These are phyloP conservation scores for Yponomeuta malinellus DNA, from an alignment of 2,888 invertebrate species.

Conservation along the genomic window DNA sequence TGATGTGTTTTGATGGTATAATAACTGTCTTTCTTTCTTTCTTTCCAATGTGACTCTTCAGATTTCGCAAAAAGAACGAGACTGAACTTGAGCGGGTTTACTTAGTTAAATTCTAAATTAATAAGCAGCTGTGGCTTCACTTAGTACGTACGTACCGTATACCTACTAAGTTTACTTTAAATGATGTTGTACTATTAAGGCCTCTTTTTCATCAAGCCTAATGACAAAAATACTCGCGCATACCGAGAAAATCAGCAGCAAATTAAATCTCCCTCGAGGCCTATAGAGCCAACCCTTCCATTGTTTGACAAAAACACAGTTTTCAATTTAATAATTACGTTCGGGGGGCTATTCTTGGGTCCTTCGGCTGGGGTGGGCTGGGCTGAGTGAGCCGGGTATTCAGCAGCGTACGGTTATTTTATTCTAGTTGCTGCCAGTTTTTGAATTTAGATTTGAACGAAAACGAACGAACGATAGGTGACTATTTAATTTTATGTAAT, in stretches of 20 bases:
- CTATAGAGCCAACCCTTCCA: conserved; percentile 34
- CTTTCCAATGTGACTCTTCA: too few species aligned
- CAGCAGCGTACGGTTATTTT: neutral
- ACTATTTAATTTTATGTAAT: too few species aligned
- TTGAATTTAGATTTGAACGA: too few species aligned
- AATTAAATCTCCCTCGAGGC: conserved; percentile 12
- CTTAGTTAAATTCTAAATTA: too few species aligned
- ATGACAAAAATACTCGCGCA: neutral
- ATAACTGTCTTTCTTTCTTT: too few species aligned
- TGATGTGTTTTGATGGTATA: too few species aligned
- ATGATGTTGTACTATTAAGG: neutral
- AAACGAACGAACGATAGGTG: too few species aligned
- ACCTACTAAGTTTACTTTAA: neutral
- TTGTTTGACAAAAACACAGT: conserved; percentile 51
- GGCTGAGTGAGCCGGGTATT: neutral
- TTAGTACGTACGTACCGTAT: too few species aligned
- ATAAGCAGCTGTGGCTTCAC: too few species aligned
- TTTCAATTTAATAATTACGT: conserved; percentile 72
- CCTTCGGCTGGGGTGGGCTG: neutral
- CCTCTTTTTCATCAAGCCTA: neutral
- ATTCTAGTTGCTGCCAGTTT: too few species aligned
- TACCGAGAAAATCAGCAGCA: conserved; percentile 10
- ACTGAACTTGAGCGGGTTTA: too few species aligned
- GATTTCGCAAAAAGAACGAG: too few species aligned
- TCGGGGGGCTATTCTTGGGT: conserved; percentile 30